phyloP scores from a whole-genome alignment of 2,113 vertebrate genomes.

The Channa argus region DNA sequence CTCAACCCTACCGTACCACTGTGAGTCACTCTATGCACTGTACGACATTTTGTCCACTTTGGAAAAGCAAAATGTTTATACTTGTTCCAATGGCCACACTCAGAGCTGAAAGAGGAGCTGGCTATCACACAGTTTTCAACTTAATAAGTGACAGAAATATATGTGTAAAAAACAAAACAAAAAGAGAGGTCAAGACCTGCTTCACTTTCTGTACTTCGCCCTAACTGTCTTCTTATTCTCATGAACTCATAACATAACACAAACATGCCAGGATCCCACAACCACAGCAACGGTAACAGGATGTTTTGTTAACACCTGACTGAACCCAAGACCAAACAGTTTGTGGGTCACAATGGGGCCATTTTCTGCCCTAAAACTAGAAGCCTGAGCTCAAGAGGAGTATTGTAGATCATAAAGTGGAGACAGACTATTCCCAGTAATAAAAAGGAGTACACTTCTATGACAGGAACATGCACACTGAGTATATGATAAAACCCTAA shows the following conservation, averaged over 20 bases:
- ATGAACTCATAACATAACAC: not conserved
- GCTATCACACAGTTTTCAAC: too few relatives aligned
- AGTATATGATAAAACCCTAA: conserved; percentile 28
- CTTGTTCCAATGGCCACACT: not conserved
- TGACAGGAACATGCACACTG: conserved; percentile 20
- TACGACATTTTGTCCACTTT: too few relatives aligned
- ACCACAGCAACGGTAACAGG: not conserved
- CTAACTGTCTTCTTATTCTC: too few relatives aligned
- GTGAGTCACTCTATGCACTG: too few relatives aligned
- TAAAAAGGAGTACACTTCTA: conserved; percentile 8
- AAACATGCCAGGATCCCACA: conserved; percentile 1
- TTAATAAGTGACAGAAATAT: too few relatives aligned
- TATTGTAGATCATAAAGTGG: conserved; percentile 11
- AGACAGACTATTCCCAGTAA: conserved; percentile 1
- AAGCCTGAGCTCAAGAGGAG: not conserved
- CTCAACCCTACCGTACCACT: too few relatives aligned
- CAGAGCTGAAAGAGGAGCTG: too few relatives aligned
- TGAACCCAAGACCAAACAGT: not conserved
- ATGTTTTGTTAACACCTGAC: conserved; percentile 2
- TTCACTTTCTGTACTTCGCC: too few relatives aligned
- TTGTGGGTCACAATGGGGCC: not conserved
- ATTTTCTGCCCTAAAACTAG: not conserved
- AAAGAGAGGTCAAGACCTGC: not conserved
- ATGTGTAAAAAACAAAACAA: too few relatives aligned
- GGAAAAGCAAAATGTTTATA: not conserved